Conservation (phyloP, 2,113 vertebrate genomes). For the Mellivora capensis region DNA sequence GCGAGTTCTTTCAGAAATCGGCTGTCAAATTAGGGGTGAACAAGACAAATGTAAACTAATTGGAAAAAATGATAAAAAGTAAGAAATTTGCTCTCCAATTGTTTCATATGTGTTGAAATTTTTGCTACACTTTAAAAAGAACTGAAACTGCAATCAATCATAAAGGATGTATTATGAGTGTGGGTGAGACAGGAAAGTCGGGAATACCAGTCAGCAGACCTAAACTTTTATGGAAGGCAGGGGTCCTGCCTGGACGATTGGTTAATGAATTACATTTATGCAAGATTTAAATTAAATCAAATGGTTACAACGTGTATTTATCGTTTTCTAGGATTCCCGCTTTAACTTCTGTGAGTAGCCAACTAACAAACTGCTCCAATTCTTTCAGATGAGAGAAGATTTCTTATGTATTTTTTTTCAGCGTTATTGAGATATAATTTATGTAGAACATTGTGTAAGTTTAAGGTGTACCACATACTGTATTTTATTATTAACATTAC, state of each 20-base stretch:
- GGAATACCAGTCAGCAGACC: neutral
- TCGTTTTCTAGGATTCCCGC: neutral
- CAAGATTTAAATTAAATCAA: neutral
- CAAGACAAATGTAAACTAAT: neutral
- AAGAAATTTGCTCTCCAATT: neutral
- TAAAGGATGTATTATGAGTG: neutral
- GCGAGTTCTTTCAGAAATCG: neutral
- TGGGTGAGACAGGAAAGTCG: neutral
- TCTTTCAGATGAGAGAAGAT: neutral
- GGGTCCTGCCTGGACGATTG: neutral
- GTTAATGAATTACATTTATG: neutral
- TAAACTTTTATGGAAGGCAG: neutral
- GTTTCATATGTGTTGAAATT: neutral
- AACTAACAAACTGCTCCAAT: neutral
- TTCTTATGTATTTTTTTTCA: neutral
- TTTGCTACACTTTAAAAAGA: neutral
- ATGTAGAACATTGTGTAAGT: neutral
- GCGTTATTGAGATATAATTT: neutral
- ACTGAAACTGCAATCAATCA: neutral
- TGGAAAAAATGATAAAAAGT: neutral
- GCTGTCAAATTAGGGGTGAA: neutral
- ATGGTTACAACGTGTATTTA: neutral
- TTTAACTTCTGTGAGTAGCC: neutral
- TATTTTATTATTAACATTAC: neutral
- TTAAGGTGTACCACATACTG: neutral